These are phyloP conservation scores for Drosophila bunnanda DNA, from an alignment of 2,888 invertebrate species.

Conservation along the genomic window DNA sequence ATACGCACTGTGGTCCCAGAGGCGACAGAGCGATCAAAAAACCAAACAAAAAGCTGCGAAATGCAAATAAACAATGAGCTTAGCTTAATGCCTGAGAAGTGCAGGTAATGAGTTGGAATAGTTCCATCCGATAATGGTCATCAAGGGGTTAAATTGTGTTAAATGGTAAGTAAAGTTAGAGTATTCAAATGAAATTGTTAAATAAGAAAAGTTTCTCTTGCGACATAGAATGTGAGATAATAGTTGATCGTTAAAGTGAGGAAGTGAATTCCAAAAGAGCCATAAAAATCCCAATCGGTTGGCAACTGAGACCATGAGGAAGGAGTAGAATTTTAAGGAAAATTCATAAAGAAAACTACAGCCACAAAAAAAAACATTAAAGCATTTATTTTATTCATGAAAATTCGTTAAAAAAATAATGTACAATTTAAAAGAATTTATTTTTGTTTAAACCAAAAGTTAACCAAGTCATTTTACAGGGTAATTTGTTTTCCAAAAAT, in stretches of 20 bases:
- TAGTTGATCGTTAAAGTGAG: conserved; percentile 1
- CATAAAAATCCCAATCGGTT: neutral
- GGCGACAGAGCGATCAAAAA: conserved; percentile 27
- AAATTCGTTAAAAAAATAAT: no score
- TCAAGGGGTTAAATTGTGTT: conserved; percentile 9
- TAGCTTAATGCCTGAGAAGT: conserved; percentile 21
- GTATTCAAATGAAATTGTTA: conserved; percentile 1
- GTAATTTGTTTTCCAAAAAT: no score
- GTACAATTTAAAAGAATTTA: no score
- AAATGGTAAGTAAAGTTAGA: conserved; percentile 2
- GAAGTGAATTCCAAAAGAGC: conserved; percentile 3
- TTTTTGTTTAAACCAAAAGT: no score
- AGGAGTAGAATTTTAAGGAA: no score
- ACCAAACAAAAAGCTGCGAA: conserved; percentile 33
- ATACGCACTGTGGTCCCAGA: conserved; percentile 61
- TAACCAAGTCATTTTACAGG: no score
- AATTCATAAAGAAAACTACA: neutral
- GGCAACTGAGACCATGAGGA: neutral
- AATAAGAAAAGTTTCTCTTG: neutral
- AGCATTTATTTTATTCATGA: neutral
- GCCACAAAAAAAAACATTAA: neutral
- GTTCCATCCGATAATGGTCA: conserved; percentile 5
- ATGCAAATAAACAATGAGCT: conserved; percentile 31
- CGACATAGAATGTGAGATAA: conserved; percentile 1
- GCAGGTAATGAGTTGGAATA: conserved; percentile 35